These are phyloP conservation scores for Astropecten irregularis DNA, from an alignment of 53 echinoderm and acorn worm species.

Conservation along the genomic window DNA sequence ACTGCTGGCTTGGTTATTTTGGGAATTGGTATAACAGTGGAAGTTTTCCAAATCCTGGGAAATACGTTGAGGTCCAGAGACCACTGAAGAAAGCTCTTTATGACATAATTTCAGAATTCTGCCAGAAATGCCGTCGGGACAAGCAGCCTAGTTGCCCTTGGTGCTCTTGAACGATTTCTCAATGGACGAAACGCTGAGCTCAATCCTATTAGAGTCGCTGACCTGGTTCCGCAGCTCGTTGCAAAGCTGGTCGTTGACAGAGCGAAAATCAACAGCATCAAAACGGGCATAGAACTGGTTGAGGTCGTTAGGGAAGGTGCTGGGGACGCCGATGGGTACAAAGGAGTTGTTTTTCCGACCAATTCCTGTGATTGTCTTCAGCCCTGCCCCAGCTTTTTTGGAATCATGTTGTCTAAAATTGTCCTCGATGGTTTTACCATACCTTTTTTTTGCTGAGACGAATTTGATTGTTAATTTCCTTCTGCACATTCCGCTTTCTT, in stretches of 20 bases:
- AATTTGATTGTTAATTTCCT: not conserved
- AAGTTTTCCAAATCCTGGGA: not conserved
- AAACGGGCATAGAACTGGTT: constrained; percentile 45
- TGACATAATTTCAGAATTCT: not conserved
- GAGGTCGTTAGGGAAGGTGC: constrained; percentile 10
- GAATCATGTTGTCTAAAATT: constrained; percentile 7
- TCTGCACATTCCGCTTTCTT: constrained; percentile 20
- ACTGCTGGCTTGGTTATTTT: not conserved
- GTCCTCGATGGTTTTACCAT: not conserved
- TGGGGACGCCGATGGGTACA: not conserved
- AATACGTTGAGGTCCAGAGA: not conserved
- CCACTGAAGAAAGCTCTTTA: constrained; percentile 11
- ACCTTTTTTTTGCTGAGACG: not conserved
- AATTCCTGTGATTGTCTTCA: constrained; percentile 19
- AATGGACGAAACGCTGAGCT: not conserved
- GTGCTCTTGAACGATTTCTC: not conserved
- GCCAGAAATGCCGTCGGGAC: not conserved
- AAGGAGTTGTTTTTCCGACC: constrained; percentile 20
- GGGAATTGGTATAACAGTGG: constrained; percentile 2
- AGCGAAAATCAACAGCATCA: constrained; percentile 5
- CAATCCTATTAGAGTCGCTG: not conserved
- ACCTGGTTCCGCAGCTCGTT: not conserved
- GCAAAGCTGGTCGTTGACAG: not conserved
- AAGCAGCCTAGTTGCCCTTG: not conserved
- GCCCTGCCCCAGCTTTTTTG: constrained; percentile 34